These are phyloP conservation scores for Pygoscelis antarcticus DNA, from an alignment of 2,113 vertebrate species.

Conservation along the genomic window DNA sequence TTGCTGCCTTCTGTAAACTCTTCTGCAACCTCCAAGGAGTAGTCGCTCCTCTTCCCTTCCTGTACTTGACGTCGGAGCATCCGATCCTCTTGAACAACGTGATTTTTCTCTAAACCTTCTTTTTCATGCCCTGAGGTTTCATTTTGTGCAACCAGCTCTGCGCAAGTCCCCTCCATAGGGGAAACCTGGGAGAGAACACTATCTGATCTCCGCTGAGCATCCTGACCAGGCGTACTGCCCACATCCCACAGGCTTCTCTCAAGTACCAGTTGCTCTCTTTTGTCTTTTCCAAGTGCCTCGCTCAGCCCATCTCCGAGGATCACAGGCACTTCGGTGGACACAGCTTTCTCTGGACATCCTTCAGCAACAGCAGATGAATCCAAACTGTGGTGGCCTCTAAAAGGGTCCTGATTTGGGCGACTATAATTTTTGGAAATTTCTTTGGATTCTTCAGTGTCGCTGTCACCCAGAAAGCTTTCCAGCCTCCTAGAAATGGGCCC, in stretches of 20 bases:
- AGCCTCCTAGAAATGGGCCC: slow-evolving; percentile 88
- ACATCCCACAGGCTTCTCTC: background rate
- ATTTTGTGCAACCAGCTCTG: slow-evolving; percentile 81
- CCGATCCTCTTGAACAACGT: slow-evolving; percentile 61
- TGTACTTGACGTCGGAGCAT: background rate
- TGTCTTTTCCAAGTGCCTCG: background rate
- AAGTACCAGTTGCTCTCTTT: background rate
- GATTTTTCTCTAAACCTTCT: slow-evolving; percentile 57
- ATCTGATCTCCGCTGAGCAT: background rate
- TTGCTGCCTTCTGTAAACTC: background rate
- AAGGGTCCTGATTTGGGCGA: background rate
- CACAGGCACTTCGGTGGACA: background rate
- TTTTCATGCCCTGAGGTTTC: slow-evolving; percentile 84
- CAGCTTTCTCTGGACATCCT: background rate
- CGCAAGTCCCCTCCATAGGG: slow-evolving; percentile 68
- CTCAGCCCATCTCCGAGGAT: background rate
- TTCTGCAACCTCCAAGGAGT: slow-evolving; percentile 31
- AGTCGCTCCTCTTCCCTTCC: background rate
- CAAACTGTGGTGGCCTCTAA: background rate
- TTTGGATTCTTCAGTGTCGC: slow-evolving; percentile 78
- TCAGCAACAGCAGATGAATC: background rate
- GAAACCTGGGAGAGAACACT: slow-evolving; percentile 36
- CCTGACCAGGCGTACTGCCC: background rate
- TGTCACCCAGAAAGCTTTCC: slow-evolving; percentile 83
- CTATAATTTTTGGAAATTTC: slow-evolving; percentile 44